These are phyloP conservation scores for Cassiopea xamachana DNA, from an alignment of 30 jellyfish, hydroid and myxozoan genomes.

Conservation along the genomic window DNA sequence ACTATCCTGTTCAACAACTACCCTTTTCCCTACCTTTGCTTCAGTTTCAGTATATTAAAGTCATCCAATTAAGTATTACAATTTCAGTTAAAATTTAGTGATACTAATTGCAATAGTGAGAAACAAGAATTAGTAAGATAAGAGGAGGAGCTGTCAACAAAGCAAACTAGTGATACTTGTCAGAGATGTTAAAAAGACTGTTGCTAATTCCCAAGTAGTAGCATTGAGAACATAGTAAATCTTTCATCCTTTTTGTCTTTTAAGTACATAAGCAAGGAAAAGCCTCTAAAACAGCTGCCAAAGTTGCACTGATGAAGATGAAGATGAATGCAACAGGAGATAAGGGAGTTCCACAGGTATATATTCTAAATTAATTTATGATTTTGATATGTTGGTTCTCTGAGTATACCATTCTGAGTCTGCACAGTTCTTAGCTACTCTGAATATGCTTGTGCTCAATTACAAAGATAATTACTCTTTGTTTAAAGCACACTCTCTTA, in stretches of 20 bases:
- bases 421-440: too few species aligned
- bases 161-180: too few species aligned
- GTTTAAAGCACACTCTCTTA: too few species aligned
- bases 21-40: neutral
- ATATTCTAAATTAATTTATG: neutral
- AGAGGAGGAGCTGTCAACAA: too few species aligned
- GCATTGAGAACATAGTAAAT: neutral
- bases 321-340: slow-evolving; percentile 75
- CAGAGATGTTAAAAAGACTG: neutral
- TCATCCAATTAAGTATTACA: too few species aligned
- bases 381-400: neutral
- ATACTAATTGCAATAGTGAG: too few species aligned
- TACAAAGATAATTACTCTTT: too few species aligned
- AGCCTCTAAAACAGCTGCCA: slow-evolving; percentile 63
- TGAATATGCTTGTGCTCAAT: too few species aligned
- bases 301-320: slow-evolving; percentile 63
- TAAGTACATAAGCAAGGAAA: slow-evolving; percentile 43
- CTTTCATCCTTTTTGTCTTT: neutral
- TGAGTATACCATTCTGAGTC: too few species aligned
- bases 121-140: too few species aligned
- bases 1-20: too few species aligned
- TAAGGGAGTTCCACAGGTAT: slow-evolving; percentile 64
- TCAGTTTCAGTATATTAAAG: neutral
- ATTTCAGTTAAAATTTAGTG: too few species aligned
- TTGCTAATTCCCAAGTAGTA: neutral